Evolutionary conservation across 2,113 vertebrate genomes (phyloP).

Genomic region (Diphyllodes magnificus): DNA sequence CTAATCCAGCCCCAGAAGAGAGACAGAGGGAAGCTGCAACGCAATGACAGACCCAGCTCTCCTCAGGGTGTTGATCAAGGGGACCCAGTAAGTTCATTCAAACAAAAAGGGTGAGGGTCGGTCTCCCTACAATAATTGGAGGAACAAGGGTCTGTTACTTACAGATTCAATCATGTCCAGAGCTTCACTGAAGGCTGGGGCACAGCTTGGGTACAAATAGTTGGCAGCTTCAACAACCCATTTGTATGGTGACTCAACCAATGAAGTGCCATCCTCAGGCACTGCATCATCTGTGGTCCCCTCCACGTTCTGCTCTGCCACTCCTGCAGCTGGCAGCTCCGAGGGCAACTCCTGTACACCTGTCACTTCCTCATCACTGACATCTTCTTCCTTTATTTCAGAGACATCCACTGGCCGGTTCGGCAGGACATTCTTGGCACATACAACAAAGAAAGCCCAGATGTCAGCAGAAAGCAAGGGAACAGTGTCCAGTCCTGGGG

Average conservation of each 20-base stretch:
- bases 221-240: conserved; percentile 91
- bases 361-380: conserved; percentile 52
- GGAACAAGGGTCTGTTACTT: conserved; percentile 29
- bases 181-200: conserved; percentile 83
- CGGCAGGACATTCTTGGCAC: not conserved
- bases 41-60: not conserved
- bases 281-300: not conserved
- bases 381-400: conserved; percentile 69
- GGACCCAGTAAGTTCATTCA: not conserved
- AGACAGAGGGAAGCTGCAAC: not conserved
- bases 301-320: conserved; percentile 22
- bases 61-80: not conserved
- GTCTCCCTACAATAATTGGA: not conserved
- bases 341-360: conserved; percentile 2
- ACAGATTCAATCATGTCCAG: conserved; percentile 93
- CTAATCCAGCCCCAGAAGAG: not conserved
- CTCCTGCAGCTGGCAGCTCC: not conserved
- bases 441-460: not conserved
- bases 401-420: not conserved
- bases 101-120: not conserved
- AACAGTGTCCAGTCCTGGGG: not conserved
- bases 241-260: conserved; percentile 63
- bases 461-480: not conserved
- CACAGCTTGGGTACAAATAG: conserved; percentile 78
- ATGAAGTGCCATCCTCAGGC: conserved; percentile 45